A percentile compares a stretch with the other conserved stretches of the same genome.
Evolutionary conservation across 2,797 vertebrate genomes (phyloP).

Genomic region (Clarias pachynema): DNA sequence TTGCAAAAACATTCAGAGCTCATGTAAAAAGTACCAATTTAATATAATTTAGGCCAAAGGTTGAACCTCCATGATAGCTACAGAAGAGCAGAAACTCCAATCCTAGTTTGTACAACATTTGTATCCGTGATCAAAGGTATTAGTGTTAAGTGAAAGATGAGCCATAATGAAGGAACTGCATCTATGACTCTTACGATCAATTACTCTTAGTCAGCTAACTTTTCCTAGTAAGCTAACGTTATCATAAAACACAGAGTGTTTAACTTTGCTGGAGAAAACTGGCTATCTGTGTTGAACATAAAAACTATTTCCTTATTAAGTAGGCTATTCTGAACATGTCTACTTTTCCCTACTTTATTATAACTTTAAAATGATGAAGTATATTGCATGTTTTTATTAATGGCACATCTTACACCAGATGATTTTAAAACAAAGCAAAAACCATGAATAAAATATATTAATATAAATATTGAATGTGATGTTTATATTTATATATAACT

Average conservation of each 20-base stretch:
- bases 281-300: not conserved
- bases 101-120: not conserved
- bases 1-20: not conserved
- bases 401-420: not conserved
- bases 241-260: not conserved
- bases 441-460: not conserved
- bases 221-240: not conserved
- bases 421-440: not conserved
- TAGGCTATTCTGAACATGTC: not conserved
- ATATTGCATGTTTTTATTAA: not conserved
- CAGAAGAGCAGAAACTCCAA: not conserved
- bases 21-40: not conserved
- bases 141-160: not conserved
- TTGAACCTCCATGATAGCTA: not conserved
- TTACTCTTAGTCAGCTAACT: not conserved
- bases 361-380: no score
- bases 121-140: no score
- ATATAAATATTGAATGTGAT: not conserved
- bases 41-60: no score
- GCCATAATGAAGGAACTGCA: not conserved
- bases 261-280: not conserved
- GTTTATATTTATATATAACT: not conserved
- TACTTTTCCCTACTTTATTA: not conserved
- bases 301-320: not conserved
- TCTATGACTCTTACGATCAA: not conserved